A percentile compares a stretch with the other conserved stretches of the same genome.
Conservation (phyloP, 2,888 invertebrate species). For the Taphrorychus bicolor region DNA sequence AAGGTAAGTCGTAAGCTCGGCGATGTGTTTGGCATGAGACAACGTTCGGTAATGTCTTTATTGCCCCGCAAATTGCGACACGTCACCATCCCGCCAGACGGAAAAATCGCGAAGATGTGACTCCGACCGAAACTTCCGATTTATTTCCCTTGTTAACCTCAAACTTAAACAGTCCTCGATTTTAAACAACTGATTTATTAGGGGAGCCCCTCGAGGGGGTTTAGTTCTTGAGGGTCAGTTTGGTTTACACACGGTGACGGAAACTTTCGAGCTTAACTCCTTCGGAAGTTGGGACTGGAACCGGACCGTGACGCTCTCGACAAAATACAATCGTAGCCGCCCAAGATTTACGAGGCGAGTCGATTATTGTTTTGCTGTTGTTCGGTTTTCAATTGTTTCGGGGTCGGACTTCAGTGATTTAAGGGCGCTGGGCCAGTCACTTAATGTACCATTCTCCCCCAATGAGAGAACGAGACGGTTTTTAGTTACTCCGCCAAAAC, state of each 20-base stretch:
- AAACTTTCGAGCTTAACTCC: slow-evolving; percentile 35
- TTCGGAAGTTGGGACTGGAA: slow-evolving; percentile 29
- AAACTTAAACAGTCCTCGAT: slow-evolving; percentile 11
- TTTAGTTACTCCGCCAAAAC: too few relatives aligned
- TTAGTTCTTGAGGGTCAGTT: slow-evolving; percentile 38
- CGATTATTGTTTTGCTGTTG: slow-evolving; percentile 41
- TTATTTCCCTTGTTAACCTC: slow-evolving; percentile 8
- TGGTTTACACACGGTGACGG: slow-evolving; percentile 36
- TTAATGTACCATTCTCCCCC: background rate
- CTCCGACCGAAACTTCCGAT: slow-evolving; percentile 21
- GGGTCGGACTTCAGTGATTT: slow-evolving; percentile 27
- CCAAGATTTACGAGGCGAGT: slow-evolving; percentile 41
- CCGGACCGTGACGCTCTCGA: slow-evolving; percentile 39
- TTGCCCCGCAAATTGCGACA: slow-evolving; percentile 39
- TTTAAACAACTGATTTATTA: slow-evolving; percentile 36
- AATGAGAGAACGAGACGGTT: too few relatives aligned
- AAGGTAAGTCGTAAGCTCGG: slow-evolving; percentile 33
- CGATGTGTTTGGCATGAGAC: slow-evolving; percentile 36
- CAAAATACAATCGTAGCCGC: slow-evolving; percentile 37
- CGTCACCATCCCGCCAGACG: slow-evolving; percentile 34
- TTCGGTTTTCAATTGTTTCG: slow-evolving; percentile 39
- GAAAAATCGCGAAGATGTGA: slow-evolving; percentile 42
- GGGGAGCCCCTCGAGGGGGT: slow-evolving; percentile 15
- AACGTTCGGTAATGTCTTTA: slow-evolving; percentile 35
- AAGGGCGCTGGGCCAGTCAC: slow-evolving; percentile 6